These are phyloP conservation scores for Eretmodus cyanostictus DNA, from an alignment of 2,113 vertebrate species.

Conservation along the genomic window DNA sequence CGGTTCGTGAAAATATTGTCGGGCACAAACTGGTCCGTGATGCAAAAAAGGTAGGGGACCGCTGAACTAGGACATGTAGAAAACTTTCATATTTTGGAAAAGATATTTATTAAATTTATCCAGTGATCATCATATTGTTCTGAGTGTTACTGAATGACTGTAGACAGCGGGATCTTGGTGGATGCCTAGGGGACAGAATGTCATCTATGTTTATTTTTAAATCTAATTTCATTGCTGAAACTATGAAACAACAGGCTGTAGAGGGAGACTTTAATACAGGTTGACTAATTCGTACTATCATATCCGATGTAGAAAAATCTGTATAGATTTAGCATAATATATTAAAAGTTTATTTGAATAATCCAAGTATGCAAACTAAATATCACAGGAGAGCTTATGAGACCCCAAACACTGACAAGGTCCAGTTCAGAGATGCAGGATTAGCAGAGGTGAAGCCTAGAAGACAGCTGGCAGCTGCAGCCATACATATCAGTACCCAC, in stretches of 20 bases:
- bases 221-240: background rate
- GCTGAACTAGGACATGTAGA: background rate
- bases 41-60: background rate
- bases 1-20: background rate
- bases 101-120: background rate
- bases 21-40: background rate
- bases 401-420: background rate
- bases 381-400: background rate
- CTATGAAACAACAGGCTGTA: background rate
- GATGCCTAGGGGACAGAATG: background rate
- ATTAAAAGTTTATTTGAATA: background rate
- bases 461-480: background rate
- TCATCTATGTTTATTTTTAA: background rate
- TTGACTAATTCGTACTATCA: fast-evolving
- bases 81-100: background rate
- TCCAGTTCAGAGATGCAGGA: background rate
- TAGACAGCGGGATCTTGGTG: background rate
- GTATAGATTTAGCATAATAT: background rate
- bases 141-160: background rate
- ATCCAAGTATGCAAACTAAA: background rate
- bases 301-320: background rate
- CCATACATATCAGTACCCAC: background rate
- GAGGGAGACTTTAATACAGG: background rate
- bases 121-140: background rate
- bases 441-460: background rate